Evolutionary conservation across 2,888 invertebrate species (phyloP).

Genomic region (Meiosimyza decipiens): DNA sequence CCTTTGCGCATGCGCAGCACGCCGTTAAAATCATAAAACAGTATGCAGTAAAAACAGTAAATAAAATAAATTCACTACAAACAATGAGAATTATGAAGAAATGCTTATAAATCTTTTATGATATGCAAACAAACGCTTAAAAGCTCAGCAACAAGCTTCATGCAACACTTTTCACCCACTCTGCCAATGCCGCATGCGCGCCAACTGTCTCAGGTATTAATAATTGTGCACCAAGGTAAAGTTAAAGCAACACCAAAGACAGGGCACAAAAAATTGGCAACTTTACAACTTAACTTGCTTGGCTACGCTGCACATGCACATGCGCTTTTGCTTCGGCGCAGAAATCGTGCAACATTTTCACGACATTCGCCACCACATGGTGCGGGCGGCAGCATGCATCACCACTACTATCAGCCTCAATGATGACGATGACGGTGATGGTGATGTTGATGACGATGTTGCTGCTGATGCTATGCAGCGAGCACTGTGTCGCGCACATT

Average conservation of each 20-base stretch:
- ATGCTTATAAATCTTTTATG: conserved; percentile 9
- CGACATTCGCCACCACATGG: conserved; percentile 40
- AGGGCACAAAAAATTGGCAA: conserved; percentile 9
- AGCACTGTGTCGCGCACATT: conserved; percentile 8
- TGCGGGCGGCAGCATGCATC: conserved; percentile 11
- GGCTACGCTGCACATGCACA: conserved; percentile 22
- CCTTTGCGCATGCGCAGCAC: neutral
- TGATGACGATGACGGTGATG: conserved; percentile 15
- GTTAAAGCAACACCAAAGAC: neutral
- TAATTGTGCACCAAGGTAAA: conserved; percentile 7
- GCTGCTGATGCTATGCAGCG: neutral
- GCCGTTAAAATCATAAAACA: too few species aligned
- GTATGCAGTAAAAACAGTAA: too few species aligned
- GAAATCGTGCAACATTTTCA: conserved; percentile 48
- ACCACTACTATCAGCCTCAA: neutral
- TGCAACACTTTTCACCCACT: neutral
- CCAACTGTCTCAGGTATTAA: neutral
- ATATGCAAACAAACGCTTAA: neutral
- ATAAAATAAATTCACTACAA: conserved; percentile 10
- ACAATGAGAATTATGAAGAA: conserved; percentile 28
- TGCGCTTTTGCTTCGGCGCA: conserved; percentile 12
- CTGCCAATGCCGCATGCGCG: neutral
- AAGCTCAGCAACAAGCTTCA: neutral
- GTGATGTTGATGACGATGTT: conserved; percentile 4
- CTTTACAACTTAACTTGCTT: conserved; percentile 42